Evolutionary conservation across 2,888 invertebrate genomes (phyloP).

Genomic region (Drosophila cognata): DNA sequence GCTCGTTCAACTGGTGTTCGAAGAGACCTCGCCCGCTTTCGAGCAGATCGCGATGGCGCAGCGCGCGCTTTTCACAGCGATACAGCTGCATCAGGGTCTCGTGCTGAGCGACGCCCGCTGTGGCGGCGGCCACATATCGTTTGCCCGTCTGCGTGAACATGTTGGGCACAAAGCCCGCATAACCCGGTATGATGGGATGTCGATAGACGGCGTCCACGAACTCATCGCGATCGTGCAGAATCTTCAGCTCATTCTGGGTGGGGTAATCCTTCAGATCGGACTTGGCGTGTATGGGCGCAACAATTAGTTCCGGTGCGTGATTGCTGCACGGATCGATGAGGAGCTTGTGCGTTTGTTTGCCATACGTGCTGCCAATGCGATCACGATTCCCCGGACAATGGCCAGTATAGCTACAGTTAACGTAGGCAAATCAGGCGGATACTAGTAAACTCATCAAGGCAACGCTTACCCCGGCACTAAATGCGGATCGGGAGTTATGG

Average conservation of each 20-base stretch:
- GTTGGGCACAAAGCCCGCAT: constrained; percentile 89
- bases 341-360: constrained; percentile 90
- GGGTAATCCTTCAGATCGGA: constrained; percentile 87
- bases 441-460: too few species aligned
- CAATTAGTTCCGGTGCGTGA: constrained; percentile 88
- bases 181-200: constrained; percentile 91
- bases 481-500: constrained; percentile 89
- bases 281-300: constrained; percentile 76
- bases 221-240: constrained; percentile 88
- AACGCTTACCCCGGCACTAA: constrained; percentile 89
- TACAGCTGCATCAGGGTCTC: constrained; percentile 88
- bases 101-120: constrained; percentile 90
- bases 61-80: constrained; percentile 85
- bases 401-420: constrained; percentile 88
- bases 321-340: constrained; percentile 90
- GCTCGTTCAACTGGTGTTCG: constrained; percentile 78
- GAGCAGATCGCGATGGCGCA: constrained; percentile 76
- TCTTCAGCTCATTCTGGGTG: constrained; percentile 88
- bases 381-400: constrained; percentile 91
- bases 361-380: constrained; percentile 91
- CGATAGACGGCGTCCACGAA: constrained; percentile 89
- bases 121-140: constrained; percentile 89
- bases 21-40: constrained; percentile 75
- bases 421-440: neutral
- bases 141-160: constrained; percentile 89